Evolutionary conservation across 2,113 vertebrate genomes (phyloP), one percentile per base, ranked within the genome.

Genomic region (Megalops atlanticus): DNA sequence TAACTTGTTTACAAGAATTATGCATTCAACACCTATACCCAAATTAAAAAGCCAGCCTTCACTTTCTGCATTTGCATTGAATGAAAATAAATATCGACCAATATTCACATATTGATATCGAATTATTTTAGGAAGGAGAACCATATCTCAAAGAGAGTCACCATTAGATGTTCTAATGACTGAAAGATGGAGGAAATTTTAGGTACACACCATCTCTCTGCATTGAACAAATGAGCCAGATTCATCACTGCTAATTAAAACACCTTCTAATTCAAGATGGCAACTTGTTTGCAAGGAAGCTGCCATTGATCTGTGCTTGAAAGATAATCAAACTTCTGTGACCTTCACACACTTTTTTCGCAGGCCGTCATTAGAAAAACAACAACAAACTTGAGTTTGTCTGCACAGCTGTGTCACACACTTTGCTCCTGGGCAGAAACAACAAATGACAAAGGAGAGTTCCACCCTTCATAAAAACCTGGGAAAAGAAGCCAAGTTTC

Each of bases 391-490:
- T 45, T 27, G 41, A 47, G 35, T 21, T 86, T 85, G 81, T 82
- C 84, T 90, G 83, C 75, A 85, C 86, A 90, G 87, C 88, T 90
- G 89, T 89, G 86, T 80, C 87, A 85, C 83, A 71, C 80, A 87
- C 85, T 80, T 69, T 74, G 70, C 85, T 88, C 87, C 87, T 68
- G 76, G 49, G 78, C 88, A 86, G 86, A 88, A 91, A 86, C 78
- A 39, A 85, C 84, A 87, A 91, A 88, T 84, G 92, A 92, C 89
- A 93, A 93, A 92, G 89, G 86, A 87, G 87, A 90, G 90, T 92
- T 92, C 88, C 91, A 90, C 88, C 89, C 91, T 92, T 92, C 93
- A 93, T 92, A 92, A 93, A 91, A 88, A 91, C 92, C 91, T 92
- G 89, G 89, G 91, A 92, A 90, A 81, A 82, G 87, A 84, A 86